phyloP scores from a whole-genome alignment of 2,113 vertebrate species.

The Struthidea cinerea region DNA sequence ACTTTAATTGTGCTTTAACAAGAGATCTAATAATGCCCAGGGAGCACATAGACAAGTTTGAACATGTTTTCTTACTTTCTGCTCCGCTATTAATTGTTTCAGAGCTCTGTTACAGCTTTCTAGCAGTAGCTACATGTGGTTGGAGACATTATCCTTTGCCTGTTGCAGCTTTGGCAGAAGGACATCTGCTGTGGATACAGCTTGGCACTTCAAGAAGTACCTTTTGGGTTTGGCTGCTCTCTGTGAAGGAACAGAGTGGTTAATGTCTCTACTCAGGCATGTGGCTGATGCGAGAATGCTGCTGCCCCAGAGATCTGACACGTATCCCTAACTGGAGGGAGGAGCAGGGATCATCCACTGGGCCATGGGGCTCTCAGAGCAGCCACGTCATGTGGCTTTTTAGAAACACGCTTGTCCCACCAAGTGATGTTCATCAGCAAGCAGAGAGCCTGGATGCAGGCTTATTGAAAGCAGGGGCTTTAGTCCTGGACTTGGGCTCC shows the following conservation, averaged over 20 bases:
- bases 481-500: background rate
- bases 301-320: background rate
- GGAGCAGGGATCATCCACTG: rapidly evolving
- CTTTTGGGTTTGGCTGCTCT: background rate
- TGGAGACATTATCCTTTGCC: background rate
- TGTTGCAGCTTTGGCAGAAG: background rate
- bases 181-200: background rate
- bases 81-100: background rate
- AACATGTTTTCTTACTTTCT: background rate
- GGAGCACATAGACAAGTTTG: background rate
- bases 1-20: slow-evolving; percentile 13
- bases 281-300: background rate
- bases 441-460: background rate
- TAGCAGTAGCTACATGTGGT: background rate
- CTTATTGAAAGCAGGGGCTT: background rate
- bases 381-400: rapidly evolving
- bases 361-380: background rate
- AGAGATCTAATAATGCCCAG: background rate
- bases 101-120: background rate
- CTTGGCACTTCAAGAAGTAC: background rate
- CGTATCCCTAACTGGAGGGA: rapidly evolving
- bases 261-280: background rate
- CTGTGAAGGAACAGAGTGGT: background rate
- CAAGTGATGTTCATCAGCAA: background rate
- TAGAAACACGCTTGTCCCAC: background rate